These are phyloP conservation scores for Lottia gigantea DNA, from an alignment of 2,888 invertebrate species.

Conservation along the genomic window DNA sequence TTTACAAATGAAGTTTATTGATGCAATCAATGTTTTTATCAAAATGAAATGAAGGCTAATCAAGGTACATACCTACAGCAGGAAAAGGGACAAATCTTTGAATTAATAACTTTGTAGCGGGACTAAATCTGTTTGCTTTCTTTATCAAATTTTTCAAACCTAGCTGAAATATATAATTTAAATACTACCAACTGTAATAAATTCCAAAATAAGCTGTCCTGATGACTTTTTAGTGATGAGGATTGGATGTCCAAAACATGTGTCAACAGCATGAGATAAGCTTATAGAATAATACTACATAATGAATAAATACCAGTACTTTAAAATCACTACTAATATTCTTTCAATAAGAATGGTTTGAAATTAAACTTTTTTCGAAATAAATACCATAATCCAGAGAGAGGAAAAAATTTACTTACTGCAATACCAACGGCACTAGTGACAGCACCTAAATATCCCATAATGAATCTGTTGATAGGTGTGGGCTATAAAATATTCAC, in stretches of 20 bases:
- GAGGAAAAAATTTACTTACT: slow-evolving; percentile 59
- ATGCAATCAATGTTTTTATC: no score
- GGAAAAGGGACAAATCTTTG: slow-evolving; percentile 70
- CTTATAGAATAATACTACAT: neutral
- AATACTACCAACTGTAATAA: slow-evolving; percentile 5
- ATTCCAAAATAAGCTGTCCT: neutral
- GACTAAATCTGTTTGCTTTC: slow-evolving; percentile 61
- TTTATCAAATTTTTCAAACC: slow-evolving; percentile 63
- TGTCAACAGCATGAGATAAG: neutral
- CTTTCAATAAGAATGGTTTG: no score
- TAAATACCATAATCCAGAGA: no score
- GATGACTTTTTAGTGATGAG: no score
- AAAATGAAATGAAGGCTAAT: no score
- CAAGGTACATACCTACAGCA: slow-evolving; percentile 67
- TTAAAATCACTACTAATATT: no score
- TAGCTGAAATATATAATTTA: slow-evolving; percentile 53
- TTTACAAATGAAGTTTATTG: slow-evolving; percentile 33
- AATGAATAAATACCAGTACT: neutral
- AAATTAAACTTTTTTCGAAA: no score
- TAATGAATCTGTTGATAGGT: slow-evolving; percentile 67
- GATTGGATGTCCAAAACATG: no score
- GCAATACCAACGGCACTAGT: slow-evolving; percentile 69
- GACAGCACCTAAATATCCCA: slow-evolving; percentile 70
- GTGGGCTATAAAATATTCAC: slow-evolving; percentile 60
- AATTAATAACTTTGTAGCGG: slow-evolving; percentile 67